Evolutionary conservation across 1,140 invertebrate genomes (phyloP).

Genomic region (Drosophila pseudoananassae): DNA sequence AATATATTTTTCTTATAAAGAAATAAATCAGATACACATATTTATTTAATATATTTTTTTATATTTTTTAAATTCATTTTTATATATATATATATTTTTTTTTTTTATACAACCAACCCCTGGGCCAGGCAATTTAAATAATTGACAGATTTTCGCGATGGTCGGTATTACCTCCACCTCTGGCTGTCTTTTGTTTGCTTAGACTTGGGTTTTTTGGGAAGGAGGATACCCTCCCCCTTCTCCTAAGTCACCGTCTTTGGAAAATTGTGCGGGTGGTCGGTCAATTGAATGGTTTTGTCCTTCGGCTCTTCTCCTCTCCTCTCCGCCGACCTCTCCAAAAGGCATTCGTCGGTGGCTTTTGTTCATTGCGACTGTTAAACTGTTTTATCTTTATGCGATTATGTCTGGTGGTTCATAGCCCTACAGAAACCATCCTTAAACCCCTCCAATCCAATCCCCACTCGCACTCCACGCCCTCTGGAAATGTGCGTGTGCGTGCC

Average conservation of each 20-base stretch:
- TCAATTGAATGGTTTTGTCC: constrained; percentile 40
- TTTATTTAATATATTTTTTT: too few relatives aligned
- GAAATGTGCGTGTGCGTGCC: constrained; percentile 45
- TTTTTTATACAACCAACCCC: too few relatives aligned
- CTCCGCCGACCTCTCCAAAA: not conserved
- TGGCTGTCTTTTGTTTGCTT: constrained; percentile 40
- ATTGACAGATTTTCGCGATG: constrained; percentile 75
- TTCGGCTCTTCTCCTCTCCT: not conserved
- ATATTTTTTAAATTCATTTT: too few relatives aligned
- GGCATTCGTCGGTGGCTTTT: constrained; percentile 39
- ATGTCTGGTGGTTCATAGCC: constrained; percentile 58
- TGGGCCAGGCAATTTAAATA: too few relatives aligned
- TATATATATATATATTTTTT: too few relatives aligned
- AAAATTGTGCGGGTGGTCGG: constrained; percentile 24
- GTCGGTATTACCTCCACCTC: constrained; percentile 1
- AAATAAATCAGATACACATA: too few relatives aligned
- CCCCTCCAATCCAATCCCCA: too few relatives aligned
- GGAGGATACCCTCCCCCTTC: not conserved
- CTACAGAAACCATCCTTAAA: not conserved
- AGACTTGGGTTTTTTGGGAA: not conserved
- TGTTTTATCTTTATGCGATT: constrained; percentile 82
- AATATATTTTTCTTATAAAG: too few relatives aligned
- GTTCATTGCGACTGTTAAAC: constrained; percentile 74
- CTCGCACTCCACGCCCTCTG: not conserved
- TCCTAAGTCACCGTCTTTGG: not conserved